A percentile compares a stretch with the other conserved stretches of the same genome.
These are phyloP conservation scores for Lingula anatina DNA, from an alignment of 2,888 invertebrate genomes.

Conservation along the genomic window DNA sequence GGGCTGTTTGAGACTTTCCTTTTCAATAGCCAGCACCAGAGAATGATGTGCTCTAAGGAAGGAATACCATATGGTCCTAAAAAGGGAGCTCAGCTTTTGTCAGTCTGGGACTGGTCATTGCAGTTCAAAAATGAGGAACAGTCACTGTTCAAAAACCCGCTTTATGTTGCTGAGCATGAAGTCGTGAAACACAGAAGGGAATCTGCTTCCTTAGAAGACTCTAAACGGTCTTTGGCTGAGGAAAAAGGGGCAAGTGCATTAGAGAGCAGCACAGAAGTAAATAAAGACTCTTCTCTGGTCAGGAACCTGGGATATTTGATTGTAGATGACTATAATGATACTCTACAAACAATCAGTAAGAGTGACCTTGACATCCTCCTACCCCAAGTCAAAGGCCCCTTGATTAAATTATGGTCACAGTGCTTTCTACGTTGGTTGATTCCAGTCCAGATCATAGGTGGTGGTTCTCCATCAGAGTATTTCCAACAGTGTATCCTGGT, in stretches of 20 bases:
- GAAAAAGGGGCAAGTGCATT: constrained; percentile 46
- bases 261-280: constrained; percentile 7
- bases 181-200: constrained; percentile 15
- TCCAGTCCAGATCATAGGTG: constrained; percentile 70
- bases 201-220: constrained; percentile 10
- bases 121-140: constrained; percentile 80
- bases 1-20: constrained; percentile 90
- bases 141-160: constrained; percentile 77
- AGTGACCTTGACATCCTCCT: constrained; percentile 9
- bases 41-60: constrained; percentile 51
- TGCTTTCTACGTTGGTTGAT: constrained; percentile 88
- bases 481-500: constrained; percentile 50
- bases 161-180: constrained; percentile 54
- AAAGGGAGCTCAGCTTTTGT: constrained; percentile 19
- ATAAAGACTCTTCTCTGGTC: constrained; percentile 4
- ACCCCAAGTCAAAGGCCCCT: constrained; percentile 17
- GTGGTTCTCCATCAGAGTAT: constrained; percentile 57
- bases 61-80: constrained; percentile 21
- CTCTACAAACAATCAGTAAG: background rate
- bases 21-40: constrained; percentile 78
- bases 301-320: constrained; percentile 47
- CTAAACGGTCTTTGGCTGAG: too few species aligned
- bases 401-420: constrained; percentile 71
- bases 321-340: background rate
- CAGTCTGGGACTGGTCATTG: constrained; percentile 84